These are phyloP conservation scores for Ophion slaviceki DNA, from an alignment of 2,888 invertebrate species.

Conservation along the genomic window DNA sequence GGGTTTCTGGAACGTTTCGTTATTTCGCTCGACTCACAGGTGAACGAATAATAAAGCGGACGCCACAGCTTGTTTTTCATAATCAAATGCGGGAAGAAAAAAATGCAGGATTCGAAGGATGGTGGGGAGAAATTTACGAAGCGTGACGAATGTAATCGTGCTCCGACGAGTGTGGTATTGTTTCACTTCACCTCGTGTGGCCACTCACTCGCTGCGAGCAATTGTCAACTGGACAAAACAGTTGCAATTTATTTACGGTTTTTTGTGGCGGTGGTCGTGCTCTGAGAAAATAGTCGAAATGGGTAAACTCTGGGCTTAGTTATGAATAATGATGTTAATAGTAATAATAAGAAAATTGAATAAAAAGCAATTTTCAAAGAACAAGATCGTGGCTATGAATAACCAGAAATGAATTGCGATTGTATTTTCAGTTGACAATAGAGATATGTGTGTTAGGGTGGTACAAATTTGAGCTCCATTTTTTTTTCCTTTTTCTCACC, in stretches of 20 bases:
- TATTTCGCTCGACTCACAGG: conserved; percentile 42
- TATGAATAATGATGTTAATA: neutral
- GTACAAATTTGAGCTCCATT: too few species aligned
- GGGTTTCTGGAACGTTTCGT: neutral
- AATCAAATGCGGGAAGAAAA: conserved; percentile 55
- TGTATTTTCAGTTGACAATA: too few species aligned
- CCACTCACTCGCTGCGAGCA: neutral
- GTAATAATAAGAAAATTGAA: neutral
- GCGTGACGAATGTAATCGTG: conserved; percentile 61
- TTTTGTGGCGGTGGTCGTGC: neutral
- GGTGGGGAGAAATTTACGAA: conserved; percentile 21
- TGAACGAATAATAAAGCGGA: conserved; percentile 62
- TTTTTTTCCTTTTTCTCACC: too few species aligned
- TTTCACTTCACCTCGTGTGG: conserved; percentile 51
- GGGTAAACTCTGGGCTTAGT: too few species aligned
- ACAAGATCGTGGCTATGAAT: too few species aligned
- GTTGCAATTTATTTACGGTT: neutral
- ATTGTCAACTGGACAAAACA: neutral
- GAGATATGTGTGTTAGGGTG: too few species aligned
- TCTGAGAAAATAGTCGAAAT: too few species aligned
- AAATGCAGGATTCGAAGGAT: conserved; percentile 54
- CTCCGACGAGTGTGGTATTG: conserved; percentile 8
- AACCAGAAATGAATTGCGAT: too few species aligned
- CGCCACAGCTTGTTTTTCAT: conserved; percentile 58
- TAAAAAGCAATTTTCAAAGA: too few species aligned